These are phyloP conservation scores for Deilephila porcellus DNA, from an alignment of 2,888 invertebrate genomes.

Conservation along the genomic window DNA sequence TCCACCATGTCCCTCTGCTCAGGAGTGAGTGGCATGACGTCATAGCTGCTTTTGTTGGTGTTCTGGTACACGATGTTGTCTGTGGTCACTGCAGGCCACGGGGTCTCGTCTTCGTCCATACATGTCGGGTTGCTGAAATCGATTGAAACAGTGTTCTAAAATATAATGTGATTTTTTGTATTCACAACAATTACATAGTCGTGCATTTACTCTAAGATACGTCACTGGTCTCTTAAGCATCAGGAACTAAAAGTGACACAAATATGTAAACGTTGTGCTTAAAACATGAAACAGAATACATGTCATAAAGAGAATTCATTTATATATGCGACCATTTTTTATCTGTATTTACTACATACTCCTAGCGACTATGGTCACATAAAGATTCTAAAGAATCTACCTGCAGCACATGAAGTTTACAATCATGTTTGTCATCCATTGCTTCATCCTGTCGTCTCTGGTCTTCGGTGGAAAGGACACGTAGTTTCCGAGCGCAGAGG, in stretches of 20 bases:
- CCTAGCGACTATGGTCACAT: neutral
- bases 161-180: neutral
- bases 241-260: too few relatives aligned
- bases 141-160: neutral
- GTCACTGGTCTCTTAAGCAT: too few relatives aligned
- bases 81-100: constrained; percentile 19
- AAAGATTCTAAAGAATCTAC: constrained; percentile 32
- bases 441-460: constrained; percentile 42
- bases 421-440: constrained; percentile 42
- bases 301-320: too few relatives aligned
- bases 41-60: neutral
- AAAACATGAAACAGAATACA: too few relatives aligned
- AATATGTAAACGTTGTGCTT: too few relatives aligned
- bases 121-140: constrained; percentile 31
- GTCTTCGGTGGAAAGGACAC: constrained; percentile 30
- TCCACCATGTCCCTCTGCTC: constrained; percentile 36
- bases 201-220: too few relatives aligned
- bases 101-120: neutral
- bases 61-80: constrained; percentile 9
- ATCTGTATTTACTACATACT: too few relatives aligned
- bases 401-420: constrained; percentile 43
- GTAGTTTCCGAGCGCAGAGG: constrained; percentile 34
- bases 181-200: too few relatives aligned
- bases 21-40: constrained; percentile 24
- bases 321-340: too few relatives aligned